Evolutionary conservation across 2,888 invertebrate species (phyloP).

Genomic region (Palloptera scutellata): DNA sequence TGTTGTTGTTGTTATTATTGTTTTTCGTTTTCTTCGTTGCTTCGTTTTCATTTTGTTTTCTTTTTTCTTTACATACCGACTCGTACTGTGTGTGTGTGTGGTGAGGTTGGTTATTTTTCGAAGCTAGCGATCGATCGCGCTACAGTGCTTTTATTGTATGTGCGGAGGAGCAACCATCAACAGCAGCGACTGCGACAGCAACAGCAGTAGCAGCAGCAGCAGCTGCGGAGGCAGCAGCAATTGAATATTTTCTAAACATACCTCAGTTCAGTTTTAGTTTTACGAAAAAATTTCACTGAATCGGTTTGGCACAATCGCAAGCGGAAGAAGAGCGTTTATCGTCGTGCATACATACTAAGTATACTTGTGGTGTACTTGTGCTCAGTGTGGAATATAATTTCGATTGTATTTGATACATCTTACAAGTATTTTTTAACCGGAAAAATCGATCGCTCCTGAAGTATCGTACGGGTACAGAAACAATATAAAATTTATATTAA

Average conservation of each 20-base stretch:
- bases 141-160: no score
- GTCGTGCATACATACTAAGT: no score
- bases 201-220: no score
- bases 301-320: conserved; percentile 42
- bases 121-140: background rate
- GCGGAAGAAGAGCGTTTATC: conserved; percentile 29
- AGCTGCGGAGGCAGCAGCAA: conserved; percentile 14
- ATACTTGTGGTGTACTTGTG: no score
- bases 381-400: no score
- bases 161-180: no score
- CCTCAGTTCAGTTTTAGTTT: conserved; percentile 42
- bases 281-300: conserved; percentile 50
- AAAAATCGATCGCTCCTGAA: no score
- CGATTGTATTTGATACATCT: no score
- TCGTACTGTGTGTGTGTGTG: background rate
- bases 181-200: no score
- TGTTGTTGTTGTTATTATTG: conserved; percentile 8
- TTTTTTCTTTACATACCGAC: conserved; percentile 10
- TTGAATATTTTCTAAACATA: conserved; percentile 33
- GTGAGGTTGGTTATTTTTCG: background rate
- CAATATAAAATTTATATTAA: no score
- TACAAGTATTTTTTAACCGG: no score
- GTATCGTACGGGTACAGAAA: no score
- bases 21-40: conserved; percentile 4
- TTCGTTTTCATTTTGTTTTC: conserved; percentile 7